Evolutionary conservation across 2,113 vertebrate species (phyloP).

Genomic region (Capreolus pygargus): DNA sequence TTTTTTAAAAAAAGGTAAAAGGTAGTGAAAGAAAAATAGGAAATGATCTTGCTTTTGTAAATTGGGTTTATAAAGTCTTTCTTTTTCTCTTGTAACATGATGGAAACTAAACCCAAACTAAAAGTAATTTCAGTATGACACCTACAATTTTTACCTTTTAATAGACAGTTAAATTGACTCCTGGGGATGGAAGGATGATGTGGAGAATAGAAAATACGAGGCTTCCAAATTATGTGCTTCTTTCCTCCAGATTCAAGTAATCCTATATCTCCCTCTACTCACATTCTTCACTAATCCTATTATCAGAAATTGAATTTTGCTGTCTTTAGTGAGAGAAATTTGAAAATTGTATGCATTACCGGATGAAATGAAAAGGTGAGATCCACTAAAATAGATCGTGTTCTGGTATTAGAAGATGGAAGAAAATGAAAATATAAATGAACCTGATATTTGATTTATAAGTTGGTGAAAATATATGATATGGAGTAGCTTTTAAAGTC

Average conservation of each 20-base stretch:
- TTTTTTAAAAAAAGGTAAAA: neutral
- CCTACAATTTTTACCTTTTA: neutral
- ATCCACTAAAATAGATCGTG: neutral
- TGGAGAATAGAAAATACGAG: neutral
- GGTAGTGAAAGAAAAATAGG: neutral
- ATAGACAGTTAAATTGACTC: neutral
- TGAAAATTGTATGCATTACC: neutral
- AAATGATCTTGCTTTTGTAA: neutral
- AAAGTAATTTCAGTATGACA: neutral
- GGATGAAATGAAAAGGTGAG: neutral
- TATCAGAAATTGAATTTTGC: neutral
- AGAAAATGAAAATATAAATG: neutral
- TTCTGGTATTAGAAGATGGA: neutral
- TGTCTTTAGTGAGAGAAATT: neutral
- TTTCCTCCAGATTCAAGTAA: neutral
- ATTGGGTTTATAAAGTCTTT: neutral
- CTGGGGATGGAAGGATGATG: neutral
- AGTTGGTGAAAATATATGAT: neutral
- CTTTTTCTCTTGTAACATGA: neutral
- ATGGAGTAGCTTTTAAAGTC: neutral
- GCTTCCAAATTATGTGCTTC: neutral
- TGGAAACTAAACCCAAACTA: neutral
- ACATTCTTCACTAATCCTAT: neutral
- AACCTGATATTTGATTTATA: neutral
- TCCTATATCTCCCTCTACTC: neutral